Base-by-base conservation (phyloP, 1,140 invertebrate genomes). In the Solen grandis region DNA sequence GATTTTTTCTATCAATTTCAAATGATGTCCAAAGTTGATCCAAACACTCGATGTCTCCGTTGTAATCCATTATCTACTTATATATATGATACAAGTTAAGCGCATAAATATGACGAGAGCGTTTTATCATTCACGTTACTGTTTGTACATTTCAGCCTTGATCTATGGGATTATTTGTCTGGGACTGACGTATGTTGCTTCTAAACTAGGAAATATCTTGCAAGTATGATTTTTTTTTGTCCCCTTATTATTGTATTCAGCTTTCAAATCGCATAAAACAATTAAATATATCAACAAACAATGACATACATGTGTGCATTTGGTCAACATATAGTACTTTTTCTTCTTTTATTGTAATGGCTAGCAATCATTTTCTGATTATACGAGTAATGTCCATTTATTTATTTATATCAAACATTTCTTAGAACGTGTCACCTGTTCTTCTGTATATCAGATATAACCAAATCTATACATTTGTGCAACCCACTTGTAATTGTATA, bases 161-260 rank as follows among this genome's bases (percentile, higher is more conserved):
- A 54, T 75, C 16, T 83, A 78, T 46, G 84, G 84, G 14, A 25
- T 77, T 0, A 16, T 77, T 5, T 85, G 81, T 29, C 63, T 85
- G 10, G 77, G 62, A 31, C 36, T 83, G 19, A 83, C 84, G 0
- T 85, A 73, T 27, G 84, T 83, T 1, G 84, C 84, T 1, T 76
- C 84, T 14, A 63, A 81, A 33, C 66, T 85, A 29, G 81, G 84
- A 35, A 74, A 79, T 19, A 84, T 85, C 41, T 59, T 85, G 19
- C 84, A 85, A 66, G 84, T 84, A 70, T 46, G 41, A 19, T 8
- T 8, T 10, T 10, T 16, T 22, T 55, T 22, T 8, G 25, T 33
- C 59, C 14, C 22, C 68, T 25, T 25, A 62, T 60, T 4, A 41
- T 68, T 35, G 65, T 38, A 19, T 19, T 55, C 5, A 1, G 46